These are phyloP conservation scores for Caloenas nicobarica DNA, from an alignment of 2,113 vertebrate genomes.

Conservation along the genomic window DNA sequence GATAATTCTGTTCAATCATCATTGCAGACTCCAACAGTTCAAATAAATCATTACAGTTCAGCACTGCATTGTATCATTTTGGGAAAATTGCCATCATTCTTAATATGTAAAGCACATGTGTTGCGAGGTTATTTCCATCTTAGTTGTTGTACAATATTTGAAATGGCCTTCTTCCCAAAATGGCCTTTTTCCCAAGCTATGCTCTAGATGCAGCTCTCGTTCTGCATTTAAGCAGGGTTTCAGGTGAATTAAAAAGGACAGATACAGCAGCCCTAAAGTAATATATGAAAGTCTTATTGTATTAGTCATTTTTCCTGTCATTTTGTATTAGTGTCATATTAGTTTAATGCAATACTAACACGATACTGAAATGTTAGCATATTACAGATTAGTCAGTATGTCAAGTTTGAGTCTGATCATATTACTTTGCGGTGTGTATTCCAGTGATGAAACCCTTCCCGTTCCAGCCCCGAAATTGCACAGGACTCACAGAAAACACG, in stretches of 20 bases:
- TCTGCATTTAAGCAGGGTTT: conserved; percentile 50
- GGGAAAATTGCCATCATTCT: not conserved
- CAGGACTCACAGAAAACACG: not conserved
- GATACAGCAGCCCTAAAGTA: conserved; percentile 68
- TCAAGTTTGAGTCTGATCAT: conserved; percentile 74
- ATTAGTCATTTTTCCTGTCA: conserved; percentile 78
- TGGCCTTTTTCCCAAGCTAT: not conserved
- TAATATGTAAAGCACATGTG: not conserved
- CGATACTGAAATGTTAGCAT: conserved; percentile 78
- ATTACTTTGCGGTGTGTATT: conserved; percentile 56
- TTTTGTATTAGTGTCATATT: conserved; percentile 78
- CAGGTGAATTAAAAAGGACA: conserved; percentile 77
- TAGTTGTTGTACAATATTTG: not conserved
- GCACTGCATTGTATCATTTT: not conserved
- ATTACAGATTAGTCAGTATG: conserved; percentile 76
- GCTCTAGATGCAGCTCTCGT: not conserved
- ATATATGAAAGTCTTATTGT: conserved; percentile 74
- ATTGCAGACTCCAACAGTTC: not conserved
- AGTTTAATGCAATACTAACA: conserved; percentile 78
- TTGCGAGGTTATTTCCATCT: not conserved
- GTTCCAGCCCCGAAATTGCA: not conserved
- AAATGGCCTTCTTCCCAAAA: not conserved
- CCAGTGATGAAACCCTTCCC: not conserved
- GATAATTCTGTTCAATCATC: not conserved
- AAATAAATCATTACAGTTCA: not conserved